Conservation (phyloP, 1,140 invertebrate genomes). For the Helicoverpa zea region DNA sequence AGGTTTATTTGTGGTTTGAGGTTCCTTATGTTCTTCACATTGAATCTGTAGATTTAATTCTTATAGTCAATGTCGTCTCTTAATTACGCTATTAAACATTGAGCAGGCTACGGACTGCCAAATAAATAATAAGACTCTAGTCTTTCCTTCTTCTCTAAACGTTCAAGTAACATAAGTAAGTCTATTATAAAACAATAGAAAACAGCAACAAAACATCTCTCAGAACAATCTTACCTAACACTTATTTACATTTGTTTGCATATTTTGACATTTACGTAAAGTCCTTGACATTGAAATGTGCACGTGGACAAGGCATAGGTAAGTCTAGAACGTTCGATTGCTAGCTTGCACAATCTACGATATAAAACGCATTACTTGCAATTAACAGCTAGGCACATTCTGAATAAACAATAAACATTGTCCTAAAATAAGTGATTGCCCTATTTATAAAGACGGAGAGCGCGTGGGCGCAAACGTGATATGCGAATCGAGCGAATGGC, state of each 20-base stretch:
- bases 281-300: constrained; percentile 26
- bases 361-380: background rate
- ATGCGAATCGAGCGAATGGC: background rate
- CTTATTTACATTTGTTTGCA: background rate
- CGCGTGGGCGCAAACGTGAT: constrained; percentile 22
- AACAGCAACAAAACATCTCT: background rate
- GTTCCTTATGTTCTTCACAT: too few relatives aligned
- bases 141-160: too few relatives aligned
- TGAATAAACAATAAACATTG: constrained; percentile 6
- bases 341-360: constrained; percentile 10
- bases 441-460: background rate
- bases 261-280: constrained; percentile 6
- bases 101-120: too few relatives aligned
- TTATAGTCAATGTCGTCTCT: too few relatives aligned
- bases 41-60: too few relatives aligned
- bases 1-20: too few relatives aligned
- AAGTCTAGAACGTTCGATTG: constrained; percentile 1
- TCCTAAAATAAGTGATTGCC: constrained; percentile 13
- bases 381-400: background rate
- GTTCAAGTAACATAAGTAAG: too few relatives aligned
- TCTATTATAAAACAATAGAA: background rate
- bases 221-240: background rate
- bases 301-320: constrained; percentile 7
- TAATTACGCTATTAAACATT: too few relatives aligned
- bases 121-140: too few relatives aligned